Evolutionary conservation across 2,888 invertebrate species (phyloP).

Genomic region (Phaedon cochleariae): DNA sequence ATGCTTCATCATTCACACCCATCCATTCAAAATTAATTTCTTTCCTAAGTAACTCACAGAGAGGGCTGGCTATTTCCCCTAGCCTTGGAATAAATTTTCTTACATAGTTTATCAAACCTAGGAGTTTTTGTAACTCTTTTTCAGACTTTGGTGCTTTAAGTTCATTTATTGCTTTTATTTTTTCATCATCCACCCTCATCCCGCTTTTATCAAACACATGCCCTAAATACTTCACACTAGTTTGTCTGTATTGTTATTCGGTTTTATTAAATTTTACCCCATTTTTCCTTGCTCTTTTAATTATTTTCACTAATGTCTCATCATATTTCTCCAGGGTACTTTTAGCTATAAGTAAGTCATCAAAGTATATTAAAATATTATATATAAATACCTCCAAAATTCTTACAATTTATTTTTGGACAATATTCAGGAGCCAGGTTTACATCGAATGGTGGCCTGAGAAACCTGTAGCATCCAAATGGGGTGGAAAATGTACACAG

Average conservation of each 20-base stretch:
- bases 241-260: conserved; percentile 39
- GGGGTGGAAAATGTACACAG: no score
- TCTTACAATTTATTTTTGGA: no score
- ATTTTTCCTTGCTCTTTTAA: conserved; percentile 28
- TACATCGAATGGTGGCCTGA: no score
- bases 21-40: conserved; percentile 21
- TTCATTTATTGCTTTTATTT: conserved; percentile 20
- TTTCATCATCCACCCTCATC: conserved; percentile 17
- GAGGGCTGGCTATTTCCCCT: conserved; percentile 16
- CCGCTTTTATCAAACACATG: conserved; percentile 16
- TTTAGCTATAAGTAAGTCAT: conserved; percentile 21
- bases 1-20: conserved; percentile 4
- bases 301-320: conserved; percentile 23
- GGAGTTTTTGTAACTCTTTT: conserved; percentile 31
- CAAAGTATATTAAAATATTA: no score
- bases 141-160: conserved; percentile 21
- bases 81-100: conserved; percentile 31
- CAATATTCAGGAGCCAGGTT: no score
- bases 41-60: conserved; percentile 26
- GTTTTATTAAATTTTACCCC: conserved; percentile 39
- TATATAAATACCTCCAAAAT: no score
- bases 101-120: conserved; percentile 34
- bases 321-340: conserved; percentile 39
- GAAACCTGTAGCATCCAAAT: no score
- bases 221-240: conserved; percentile 39